These are phyloP conservation scores for Enteromius anoplus DNA, from an alignment of 2,797 vertebrate species.

Conservation along the genomic window DNA sequence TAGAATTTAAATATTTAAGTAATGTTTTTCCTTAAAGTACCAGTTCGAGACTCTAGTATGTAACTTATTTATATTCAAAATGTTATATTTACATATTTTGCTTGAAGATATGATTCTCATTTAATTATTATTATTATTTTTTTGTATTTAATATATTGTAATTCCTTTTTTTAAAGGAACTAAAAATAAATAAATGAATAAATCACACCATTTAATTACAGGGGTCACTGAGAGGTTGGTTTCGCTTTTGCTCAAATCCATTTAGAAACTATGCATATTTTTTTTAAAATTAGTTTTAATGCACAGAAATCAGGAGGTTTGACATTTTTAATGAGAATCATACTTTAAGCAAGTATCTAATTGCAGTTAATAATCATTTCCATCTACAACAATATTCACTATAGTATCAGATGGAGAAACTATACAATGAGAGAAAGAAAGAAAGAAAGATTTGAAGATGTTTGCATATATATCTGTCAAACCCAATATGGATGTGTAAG, in stretches of 20 bases:
- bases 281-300: neutral
- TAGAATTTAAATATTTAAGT: neutral
- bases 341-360: neutral
- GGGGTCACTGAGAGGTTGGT: neutral
- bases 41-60: neutral
- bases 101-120: neutral
- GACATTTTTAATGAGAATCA: neutral
- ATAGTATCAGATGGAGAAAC: neutral
- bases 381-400: neutral
- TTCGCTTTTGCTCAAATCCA: neutral
- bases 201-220: neutral
- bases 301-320: neutral
- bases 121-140: neutral
- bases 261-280: neutral
- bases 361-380: neutral
- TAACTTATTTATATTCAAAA: too few species aligned
- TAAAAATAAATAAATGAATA: neutral
- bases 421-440: neutral
- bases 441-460: neutral
- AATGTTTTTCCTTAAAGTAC: neutral
- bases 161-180: neutral
- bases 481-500: constrained; percentile 63
- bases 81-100: neutral
- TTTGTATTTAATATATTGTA: neutral
- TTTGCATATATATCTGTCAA: constrained; percentile 72